Base-by-base conservation (phyloP, 1,140 invertebrate species). In the Tetramorium alpestre region DNA sequence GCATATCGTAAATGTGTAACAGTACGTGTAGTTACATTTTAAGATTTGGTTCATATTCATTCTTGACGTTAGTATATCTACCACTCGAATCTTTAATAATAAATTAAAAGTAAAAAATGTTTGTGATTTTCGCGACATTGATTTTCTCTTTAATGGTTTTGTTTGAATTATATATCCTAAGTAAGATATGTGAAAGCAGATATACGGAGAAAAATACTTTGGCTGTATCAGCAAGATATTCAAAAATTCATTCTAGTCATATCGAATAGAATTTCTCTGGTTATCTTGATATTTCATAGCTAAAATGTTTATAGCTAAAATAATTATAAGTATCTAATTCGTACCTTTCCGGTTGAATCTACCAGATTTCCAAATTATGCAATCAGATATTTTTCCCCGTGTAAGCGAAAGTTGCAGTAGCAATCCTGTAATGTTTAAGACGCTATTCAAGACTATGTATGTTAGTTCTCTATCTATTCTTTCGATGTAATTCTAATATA, bases 361-460 rank as follows among this genome's bases (percentile, higher is more conserved):
- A 60, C 10, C 22, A 60, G 22, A 60, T 60, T 25, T 60, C 10
- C 22, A 60, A 25, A 7, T 60, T 13, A 60, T n/a, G 56, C 56
- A 28, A 60, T 8, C 22, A 25, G 22, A 25, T 56, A 10, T 18
- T 54, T 54, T 18, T 54, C 5, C 6, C 2, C 6, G 2, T n/a
- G 18, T 54, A 90, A 67, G 7, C 64, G 56, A 49, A 69, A 76
- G 58, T 92, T 87, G 6, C 60, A 78, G 58, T 76, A 69, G 82
- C 70, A 81, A 33, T 88, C 86, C 89, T 87, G 65, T 86, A 65
- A 91, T 82, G 88, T 22, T 69, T 28, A 49, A 69, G 22, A 8
- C 41, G 22, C 11, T 18, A 67, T 6, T 67, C 64, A 67, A 44
- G 4, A 41, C 18, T 41, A 41, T 22, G 25, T 6, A n/a, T 8